phyloP scores from a whole-genome alignment of 2,888 invertebrate species.

The Acleris literana region DNA sequence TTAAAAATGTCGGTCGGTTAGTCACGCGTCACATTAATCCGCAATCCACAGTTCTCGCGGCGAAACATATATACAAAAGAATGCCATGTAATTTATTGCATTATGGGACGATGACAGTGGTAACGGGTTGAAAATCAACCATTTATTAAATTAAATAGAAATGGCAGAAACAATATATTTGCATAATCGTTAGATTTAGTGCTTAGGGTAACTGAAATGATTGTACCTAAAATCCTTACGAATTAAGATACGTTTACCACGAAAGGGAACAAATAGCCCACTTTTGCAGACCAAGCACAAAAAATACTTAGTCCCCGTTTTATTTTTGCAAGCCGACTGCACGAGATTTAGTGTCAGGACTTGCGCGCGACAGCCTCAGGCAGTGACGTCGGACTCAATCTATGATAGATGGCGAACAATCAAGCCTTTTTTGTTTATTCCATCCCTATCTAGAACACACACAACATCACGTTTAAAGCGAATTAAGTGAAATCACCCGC shows the following conservation, averaged over 20 bases:
- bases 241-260: neutral
- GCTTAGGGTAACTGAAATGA: too few species aligned
- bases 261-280: constrained; percentile 20
- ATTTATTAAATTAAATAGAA: too few species aligned
- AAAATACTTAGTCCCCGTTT: constrained; percentile 20
- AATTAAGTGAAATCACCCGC: constrained; percentile 11
- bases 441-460: too few species aligned
- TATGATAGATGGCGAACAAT: constrained; percentile 50
- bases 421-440: constrained; percentile 13
- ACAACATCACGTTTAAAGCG: neutral
- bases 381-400: constrained; percentile 67
- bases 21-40: constrained; percentile 58
- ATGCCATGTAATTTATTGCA: constrained; percentile 39
- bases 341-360: constrained; percentile 65
- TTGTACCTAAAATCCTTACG: too few species aligned
- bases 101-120: neutral
- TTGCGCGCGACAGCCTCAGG: constrained; percentile 58
- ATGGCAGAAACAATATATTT: too few species aligned
- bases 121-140: constrained; percentile 15
- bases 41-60: constrained; percentile 56
- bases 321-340: constrained; percentile 45
- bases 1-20: constrained; percentile 17
- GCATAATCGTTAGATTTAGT: too few species aligned
- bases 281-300: constrained; percentile 27
- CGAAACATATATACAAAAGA: constrained; percentile 49